Conservation (phyloP, 2,888 invertebrate species). For the Aradus depressus region DNA sequence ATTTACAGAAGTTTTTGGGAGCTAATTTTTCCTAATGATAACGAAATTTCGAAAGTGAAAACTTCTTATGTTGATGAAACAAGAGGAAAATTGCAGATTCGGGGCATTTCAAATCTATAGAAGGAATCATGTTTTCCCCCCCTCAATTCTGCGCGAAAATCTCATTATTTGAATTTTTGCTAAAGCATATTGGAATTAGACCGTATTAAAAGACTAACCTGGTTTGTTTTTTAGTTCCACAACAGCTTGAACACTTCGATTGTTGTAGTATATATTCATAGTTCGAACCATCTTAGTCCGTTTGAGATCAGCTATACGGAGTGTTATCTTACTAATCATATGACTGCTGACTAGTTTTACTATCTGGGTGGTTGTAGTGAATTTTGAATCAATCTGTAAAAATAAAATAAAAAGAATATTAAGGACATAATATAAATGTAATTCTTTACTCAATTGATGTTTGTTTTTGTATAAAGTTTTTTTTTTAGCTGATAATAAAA, state of each 20-base stretch:
- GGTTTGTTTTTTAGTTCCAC: constrained; percentile 95
- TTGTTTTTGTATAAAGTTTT: not conserved
- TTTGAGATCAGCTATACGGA: constrained; percentile 90
- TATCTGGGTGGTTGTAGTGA: constrained; percentile 95
- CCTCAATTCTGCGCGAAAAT: too few species aligned
- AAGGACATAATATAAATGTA: not conserved
- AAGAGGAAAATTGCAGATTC: too few species aligned
- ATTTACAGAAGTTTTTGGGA: too few species aligned
- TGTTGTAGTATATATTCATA: constrained; percentile 93
- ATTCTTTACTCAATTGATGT: not conserved
- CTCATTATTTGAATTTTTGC: too few species aligned
- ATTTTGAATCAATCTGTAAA: constrained; percentile 76
- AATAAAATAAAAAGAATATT: not conserved
- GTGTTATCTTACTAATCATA: constrained; percentile 84
- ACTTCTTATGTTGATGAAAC: too few species aligned
- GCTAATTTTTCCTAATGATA: too few species aligned
- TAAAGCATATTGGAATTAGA: too few species aligned
- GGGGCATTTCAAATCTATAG: too few species aligned
- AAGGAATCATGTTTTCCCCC: too few species aligned
- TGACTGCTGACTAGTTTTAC: constrained; percentile 92
- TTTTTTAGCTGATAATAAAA: not conserved
- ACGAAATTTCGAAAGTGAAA: too few species aligned
- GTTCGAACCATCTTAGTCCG: constrained; percentile 94
- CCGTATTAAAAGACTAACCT: too few species aligned
- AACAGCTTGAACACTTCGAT: constrained; percentile 88